Base-by-base conservation (phyloP, 2,113 vertebrate genomes). In the Machaerirhynchus nigripectus region DNA sequence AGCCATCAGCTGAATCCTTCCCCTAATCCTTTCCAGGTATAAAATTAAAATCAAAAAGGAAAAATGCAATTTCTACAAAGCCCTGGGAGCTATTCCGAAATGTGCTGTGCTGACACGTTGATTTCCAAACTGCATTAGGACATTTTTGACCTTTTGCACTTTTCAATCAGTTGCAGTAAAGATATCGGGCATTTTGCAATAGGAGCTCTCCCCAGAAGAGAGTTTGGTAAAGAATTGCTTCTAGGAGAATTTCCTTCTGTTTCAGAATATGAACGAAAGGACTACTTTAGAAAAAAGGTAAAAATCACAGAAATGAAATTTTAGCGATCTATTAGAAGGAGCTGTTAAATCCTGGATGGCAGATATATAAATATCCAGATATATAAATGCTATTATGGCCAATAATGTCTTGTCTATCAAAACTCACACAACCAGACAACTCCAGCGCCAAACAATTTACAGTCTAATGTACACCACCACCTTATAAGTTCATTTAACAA, bases 61-160 rank as follows among this genome's bases (percentile, higher is more conserved):
- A 12, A 89, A 89, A 93, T 35, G 47, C 22, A 68, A 91, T 79
- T 95, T 85, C 44, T 47, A 26, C 28, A 84, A 76, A 53, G 53
- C n/a, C 63, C 33, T 42, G 28, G 9, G 30, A 67, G 67, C 42
- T 21, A 42, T 77, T 70, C 57, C 70, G 83, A 84, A 86, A 59
- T 10, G 28, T 12, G 6, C 71, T 70, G 46, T 77, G 60, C 52
- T 74, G 63, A 65, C 71, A 85, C 11, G 35, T 22, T 20, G 49
- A 71, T 88, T 91, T 61, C 75, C 87, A 80, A 91, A 85, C 47
- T 71, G 67, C 63, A 44, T 74, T 20, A 52, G 84, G 74, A 89
- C 55, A 83, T 65, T 81, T 94, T n/a, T 73, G 60, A 91, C 90
- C 94, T 90, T 94, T 61, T 63, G 83, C 55, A 77, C 90, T 87